Percentiles rank a stretch among this genome's conserved stretches.
These are phyloP conservation scores for Agonopterix heracliana DNA, from an alignment of 2,888 invertebrate species.

Conservation along the genomic window DNA sequence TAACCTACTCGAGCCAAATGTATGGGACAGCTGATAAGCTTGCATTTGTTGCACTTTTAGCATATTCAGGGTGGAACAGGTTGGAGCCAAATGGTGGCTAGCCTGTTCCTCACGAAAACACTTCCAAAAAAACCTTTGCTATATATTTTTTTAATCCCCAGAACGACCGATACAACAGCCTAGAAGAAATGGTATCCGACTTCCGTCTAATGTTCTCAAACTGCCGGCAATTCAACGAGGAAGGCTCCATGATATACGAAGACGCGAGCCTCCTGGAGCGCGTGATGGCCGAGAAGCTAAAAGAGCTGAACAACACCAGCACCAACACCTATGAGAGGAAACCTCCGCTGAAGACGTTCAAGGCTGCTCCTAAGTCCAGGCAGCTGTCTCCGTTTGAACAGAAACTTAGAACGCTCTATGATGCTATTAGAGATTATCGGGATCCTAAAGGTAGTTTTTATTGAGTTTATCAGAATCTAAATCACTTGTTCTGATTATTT, in stretches of 20 bases:
- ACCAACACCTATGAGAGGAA: constrained; percentile 75
- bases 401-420: constrained; percentile 90
- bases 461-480: too few relatives aligned
- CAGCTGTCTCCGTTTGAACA: constrained; percentile 79
- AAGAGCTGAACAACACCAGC: constrained; percentile 81
- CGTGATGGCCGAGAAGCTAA: constrained; percentile 87
- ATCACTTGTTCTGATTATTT: too few relatives aligned
- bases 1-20: too few relatives aligned
- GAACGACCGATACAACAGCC: constrained; percentile 85
- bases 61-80: too few relatives aligned
- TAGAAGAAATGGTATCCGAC: constrained; percentile 92
- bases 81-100: too few relatives aligned
- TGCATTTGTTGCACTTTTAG: too few relatives aligned
- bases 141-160: constrained; percentile 16
- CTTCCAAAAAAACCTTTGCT: too few relatives aligned
- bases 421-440: constrained; percentile 91
- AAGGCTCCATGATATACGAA: constrained; percentile 95
- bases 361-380: constrained; percentile 47
- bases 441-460: constrained; percentile 57
- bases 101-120: too few relatives aligned
- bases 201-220: constrained; percentile 97
- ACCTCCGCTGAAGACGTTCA: constrained; percentile 69
- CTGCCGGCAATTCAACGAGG: constrained; percentile 96
- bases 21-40: too few relatives aligned
- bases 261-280: constrained; percentile 94